Base-by-base conservation (phyloP, 2,888 invertebrate genomes). In the Ariolimax columbianus region DNA sequence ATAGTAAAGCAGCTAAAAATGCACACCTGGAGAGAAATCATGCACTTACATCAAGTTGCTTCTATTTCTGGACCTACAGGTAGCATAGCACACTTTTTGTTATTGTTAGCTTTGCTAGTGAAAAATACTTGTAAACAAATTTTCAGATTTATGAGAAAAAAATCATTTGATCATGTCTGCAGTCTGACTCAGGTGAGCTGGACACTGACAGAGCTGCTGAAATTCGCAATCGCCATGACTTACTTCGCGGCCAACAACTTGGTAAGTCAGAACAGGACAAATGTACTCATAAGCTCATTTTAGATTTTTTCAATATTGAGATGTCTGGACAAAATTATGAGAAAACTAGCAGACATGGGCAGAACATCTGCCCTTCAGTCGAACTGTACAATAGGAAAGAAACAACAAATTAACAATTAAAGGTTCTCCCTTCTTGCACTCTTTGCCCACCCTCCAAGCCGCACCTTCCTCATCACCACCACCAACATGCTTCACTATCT, bases 171-270 rank as follows among this genome's bases (percentile, higher is more conserved):
- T 47, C 73, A 75, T 75, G 14, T 75, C 6, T 91, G 11, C 89
- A 92, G 92, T 90, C 91, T 86, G 91, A 91, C 38, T 91, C 92
- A 40, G 91, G 91, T 88, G 91, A 91, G 84, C 86, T 92, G 79
- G 90, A 91, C 85, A 87, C 90, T 83, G 91, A 91, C 73, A 89
- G 90, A 87, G 92, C 91, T 86, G 89, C 90, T 85, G 93, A 92
- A 89, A 96, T 95, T 26, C 95, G 95, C 87, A 95, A 95, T 91
- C 95, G 95, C 90, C 96, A 96, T 91, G 95, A 95, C 82, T 95
- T 95, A 93, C 94, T 95, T 75, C 95, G 95, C 88, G 91, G 91
- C 87, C 94, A 95, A 91, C 96, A 95, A 77, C 94, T 95, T 89
- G 95, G 95, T 95, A 88, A 91, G 91, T 89, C 9, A n/a, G 6